These are phyloP conservation scores for Carassius carassius DNA, from an alignment of 2,113 vertebrate genomes.

Conservation along the genomic window DNA sequence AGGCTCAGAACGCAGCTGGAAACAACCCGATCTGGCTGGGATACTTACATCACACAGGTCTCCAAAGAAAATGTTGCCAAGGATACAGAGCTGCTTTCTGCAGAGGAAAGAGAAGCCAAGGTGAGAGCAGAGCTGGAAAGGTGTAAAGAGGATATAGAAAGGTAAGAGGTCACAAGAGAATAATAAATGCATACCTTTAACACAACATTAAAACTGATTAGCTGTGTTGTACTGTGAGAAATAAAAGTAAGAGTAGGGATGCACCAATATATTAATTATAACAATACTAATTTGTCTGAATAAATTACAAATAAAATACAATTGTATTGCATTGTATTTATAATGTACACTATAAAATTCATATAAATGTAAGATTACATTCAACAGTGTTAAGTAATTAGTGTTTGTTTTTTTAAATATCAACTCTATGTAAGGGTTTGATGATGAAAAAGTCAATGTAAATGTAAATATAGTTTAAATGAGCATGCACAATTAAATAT, in stretches of 20 bases:
- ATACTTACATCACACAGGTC: conserved; percentile 71
- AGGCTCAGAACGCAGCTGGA: conserved; percentile 73
- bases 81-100: conserved; percentile 72
- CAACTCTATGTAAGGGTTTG: too few species aligned
- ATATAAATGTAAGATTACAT: too few species aligned
- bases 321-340: neutral
- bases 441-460: too few species aligned
- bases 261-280: neutral
- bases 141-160: conserved; percentile 73
- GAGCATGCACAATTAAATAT: neutral
- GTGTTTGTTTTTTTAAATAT: too few species aligned
- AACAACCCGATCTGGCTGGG: conserved; percentile 67
- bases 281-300: neutral
- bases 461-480: neutral
- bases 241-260: neutral
- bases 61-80: conserved; percentile 74
- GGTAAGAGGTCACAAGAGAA: conserved; percentile 61
- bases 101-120: conserved; percentile 66
- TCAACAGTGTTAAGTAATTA: too few species aligned
- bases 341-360: neutral
- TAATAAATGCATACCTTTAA: neutral
- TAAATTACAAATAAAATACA: neutral
- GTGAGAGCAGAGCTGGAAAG: conserved; percentile 69
- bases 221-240: neutral
- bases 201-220: neutral